These are phyloP conservation scores for Monoplex corrugatus DNA, from an alignment of 2,888 invertebrate genomes.

Conservation along the genomic window DNA sequence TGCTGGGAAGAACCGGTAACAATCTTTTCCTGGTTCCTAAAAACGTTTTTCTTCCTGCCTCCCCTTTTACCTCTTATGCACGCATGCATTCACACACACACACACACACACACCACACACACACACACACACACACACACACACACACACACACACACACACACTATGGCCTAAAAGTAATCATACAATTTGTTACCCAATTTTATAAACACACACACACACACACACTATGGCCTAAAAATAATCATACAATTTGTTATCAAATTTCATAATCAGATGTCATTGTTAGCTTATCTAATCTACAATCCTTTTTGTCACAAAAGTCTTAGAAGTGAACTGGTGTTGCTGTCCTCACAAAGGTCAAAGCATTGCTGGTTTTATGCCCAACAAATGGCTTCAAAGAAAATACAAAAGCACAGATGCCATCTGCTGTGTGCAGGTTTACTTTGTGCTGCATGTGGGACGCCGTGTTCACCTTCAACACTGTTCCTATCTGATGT, in stretches of 20 bases:
- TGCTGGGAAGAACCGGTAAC: conserved; percentile 19
- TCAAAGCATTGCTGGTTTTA: background rate
- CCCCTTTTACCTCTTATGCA: conserved; percentile 12
- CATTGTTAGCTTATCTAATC: background rate
- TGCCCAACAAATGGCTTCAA: background rate
- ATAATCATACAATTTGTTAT: background rate
- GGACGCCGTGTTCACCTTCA: background rate
- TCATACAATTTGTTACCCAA: background rate
- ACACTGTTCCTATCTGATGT: no score
- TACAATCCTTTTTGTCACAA: background rate
- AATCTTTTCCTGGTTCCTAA: no score
- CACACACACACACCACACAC: conserved; percentile 18
- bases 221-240: background rate
- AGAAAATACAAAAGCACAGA: background rate
- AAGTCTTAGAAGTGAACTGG: background rate
- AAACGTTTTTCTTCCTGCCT: no score
- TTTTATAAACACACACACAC: background rate
- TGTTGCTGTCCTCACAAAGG: background rate
- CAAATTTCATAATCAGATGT: background rate
- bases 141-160: conserved; percentile 18
- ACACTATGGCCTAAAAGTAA: background rate
- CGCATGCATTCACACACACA: conserved; percentile 35
- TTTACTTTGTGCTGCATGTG: background rate
- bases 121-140: conserved; percentile 28
- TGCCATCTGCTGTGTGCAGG: background rate